Conservation (phyloP, 2,797 vertebrate species). For the Arremon brunneinucha region DNA sequence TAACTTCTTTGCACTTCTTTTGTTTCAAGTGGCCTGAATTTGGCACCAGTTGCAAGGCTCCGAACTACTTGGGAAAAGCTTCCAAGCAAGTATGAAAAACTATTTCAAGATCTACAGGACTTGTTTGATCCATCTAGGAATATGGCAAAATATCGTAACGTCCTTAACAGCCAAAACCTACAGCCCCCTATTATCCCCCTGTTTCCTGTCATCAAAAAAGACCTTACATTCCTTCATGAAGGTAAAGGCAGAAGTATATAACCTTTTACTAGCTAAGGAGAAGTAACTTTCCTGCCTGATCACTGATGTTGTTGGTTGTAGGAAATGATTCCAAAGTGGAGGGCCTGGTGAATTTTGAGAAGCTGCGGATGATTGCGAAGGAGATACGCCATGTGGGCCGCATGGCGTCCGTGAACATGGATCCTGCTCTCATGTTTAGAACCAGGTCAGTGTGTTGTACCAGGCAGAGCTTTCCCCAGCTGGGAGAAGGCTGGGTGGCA, state of each 20-base stretch:
- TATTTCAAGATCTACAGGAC: conserved; percentile 97
- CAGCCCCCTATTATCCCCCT: conserved; percentile 97
- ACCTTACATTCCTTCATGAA: conserved; percentile 98
- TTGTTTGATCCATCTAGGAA: conserved; percentile 98
- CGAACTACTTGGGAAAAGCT: conserved; percentile 98
- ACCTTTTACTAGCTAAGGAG: not conserved
- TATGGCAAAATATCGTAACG: conserved; percentile 98
- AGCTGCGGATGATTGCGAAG: conserved; percentile 98
- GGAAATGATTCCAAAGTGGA: conserved; percentile 99
- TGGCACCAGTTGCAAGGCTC: conserved; percentile 94
- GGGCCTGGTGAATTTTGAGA: conserved; percentile 97
- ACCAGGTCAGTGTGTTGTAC: conserved; percentile 80
- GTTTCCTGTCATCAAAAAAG: conserved; percentile 99
- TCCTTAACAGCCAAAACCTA: conserved; percentile 97
- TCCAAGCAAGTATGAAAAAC: conserved; percentile 97
- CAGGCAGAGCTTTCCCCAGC: not conserved
- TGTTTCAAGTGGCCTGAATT: conserved; percentile 87
- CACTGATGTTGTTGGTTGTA: conserved; percentile 34
- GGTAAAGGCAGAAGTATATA: conserved; percentile 72
- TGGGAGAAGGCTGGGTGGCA: not conserved
- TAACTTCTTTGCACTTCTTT: not conserved
- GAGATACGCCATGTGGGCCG: conserved; percentile 97
- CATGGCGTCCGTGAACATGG: conserved; percentile 99
- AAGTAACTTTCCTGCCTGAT: not conserved
- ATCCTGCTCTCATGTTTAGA: conserved; percentile 97